These are phyloP conservation scores for Psephotus haematonotus DNA, from an alignment of 2,113 vertebrate species.

Conservation along the genomic window DNA sequence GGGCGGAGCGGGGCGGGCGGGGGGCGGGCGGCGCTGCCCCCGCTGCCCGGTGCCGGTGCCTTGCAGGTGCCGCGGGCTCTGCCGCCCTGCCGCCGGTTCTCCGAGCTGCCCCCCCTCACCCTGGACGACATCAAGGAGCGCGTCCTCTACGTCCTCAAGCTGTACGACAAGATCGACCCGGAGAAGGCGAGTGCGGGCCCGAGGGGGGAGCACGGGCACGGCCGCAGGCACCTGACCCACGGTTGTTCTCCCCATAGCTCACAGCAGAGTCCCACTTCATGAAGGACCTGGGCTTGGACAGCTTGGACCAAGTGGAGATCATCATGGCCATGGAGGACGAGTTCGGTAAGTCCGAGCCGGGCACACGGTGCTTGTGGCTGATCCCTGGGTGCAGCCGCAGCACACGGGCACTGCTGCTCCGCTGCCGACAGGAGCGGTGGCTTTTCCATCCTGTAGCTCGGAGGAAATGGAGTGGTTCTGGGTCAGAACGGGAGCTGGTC, in stretches of 20 bases:
- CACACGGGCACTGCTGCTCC: background rate
- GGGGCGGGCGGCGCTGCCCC: background rate
- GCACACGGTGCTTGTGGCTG: background rate
- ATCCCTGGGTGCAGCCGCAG: background rate
- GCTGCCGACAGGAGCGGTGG: background rate
- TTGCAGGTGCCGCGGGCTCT: background rate
- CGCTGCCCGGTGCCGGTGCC: background rate
- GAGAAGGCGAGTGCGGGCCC: conserved; percentile 80
- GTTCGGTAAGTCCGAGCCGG: conserved; percentile 79
- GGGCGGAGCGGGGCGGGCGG: background rate
- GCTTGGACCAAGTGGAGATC: conserved; percentile 98
- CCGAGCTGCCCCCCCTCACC: conserved; percentile 86
- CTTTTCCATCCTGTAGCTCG: background rate
- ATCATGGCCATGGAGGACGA: conserved; percentile 99
- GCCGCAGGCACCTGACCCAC: background rate
- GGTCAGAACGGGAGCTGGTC: background rate
- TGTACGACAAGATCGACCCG: conserved; percentile 95
- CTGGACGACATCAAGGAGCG: conserved; percentile 84
- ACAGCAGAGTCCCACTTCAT: conserved; percentile 88
- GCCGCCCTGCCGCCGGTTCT: conserved; percentile 76
- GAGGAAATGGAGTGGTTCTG: background rate
- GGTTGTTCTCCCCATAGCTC: conserved; percentile 74
- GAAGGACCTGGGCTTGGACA: conserved; percentile 97
- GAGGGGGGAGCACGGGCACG: background rate
- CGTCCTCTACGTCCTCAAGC: conserved; percentile 93